These are phyloP conservation scores for Auanema freiburgensis DNA, from an alignment of 2,888 invertebrate species.

Conservation along the genomic window DNA sequence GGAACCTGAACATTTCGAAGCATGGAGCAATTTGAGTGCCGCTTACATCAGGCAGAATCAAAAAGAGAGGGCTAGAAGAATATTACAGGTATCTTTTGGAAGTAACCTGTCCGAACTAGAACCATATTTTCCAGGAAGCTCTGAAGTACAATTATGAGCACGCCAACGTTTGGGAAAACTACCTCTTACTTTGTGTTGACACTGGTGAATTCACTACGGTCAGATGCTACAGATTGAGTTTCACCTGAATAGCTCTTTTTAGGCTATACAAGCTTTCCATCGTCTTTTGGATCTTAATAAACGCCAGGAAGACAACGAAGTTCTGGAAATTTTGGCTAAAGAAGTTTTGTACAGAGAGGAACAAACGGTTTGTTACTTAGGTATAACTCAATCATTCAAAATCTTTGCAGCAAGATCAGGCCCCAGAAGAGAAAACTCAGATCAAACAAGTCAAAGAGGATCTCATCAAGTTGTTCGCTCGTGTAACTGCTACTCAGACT, in stretches of 20 bases:
- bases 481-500: constrained; percentile 34
- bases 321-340: constrained; percentile 30
- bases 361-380: constrained; percentile 7
- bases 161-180: constrained; percentile 95
- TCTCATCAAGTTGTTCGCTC: constrained; percentile 33
- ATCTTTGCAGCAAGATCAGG: background rate
- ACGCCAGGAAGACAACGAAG: constrained; percentile 48
- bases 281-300: constrained; percentile 77
- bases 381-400: background rate
- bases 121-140: constrained; percentile 74
- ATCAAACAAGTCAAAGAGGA: constrained; percentile 25
- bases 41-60: constrained; percentile 85
- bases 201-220: constrained; percentile 74
- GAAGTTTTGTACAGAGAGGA: constrained; percentile 23
- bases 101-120: background rate
- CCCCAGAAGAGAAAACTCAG: constrained; percentile 8
- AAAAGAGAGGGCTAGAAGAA: constrained; percentile 70
- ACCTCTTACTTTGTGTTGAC: constrained; percentile 83
- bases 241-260: constrained; percentile 64
- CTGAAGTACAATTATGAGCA: constrained; percentile 84
- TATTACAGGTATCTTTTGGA: constrained; percentile 40
- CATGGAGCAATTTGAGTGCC: constrained; percentile 96
- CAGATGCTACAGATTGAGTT: background rate
- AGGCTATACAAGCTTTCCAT: constrained; percentile 81
- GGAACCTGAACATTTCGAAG: constrained; percentile 77